These are phyloP conservation scores for Labroides dimidiatus DNA, from an alignment of 2,797 vertebrate genomes.

Conservation along the genomic window DNA sequence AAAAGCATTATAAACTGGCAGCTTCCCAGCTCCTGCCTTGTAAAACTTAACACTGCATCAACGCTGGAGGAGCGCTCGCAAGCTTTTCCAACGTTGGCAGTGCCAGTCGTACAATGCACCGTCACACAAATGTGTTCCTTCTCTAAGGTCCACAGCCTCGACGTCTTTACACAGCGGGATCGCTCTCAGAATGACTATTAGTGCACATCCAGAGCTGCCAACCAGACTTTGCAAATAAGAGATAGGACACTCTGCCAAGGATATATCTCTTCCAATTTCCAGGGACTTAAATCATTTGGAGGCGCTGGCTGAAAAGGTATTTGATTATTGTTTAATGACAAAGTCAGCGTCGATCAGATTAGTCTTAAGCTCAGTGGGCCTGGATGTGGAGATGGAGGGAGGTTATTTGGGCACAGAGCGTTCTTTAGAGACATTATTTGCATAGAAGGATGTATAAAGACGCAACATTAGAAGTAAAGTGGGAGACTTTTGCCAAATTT, in stretches of 20 bases:
- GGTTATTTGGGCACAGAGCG: conserved; percentile 33
- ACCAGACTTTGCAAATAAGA: conserved; percentile 47
- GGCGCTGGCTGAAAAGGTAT: conserved; percentile 50
- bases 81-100: conserved; percentile 32
- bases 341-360: conserved; percentile 55
- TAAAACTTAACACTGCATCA: neutral
- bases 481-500: neutral
- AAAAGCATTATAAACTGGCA: conserved; percentile 6
- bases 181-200: conserved; percentile 42
- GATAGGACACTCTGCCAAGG: conserved; percentile 56
- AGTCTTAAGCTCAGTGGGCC: conserved; percentile 29
- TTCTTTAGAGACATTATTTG: conserved; percentile 29
- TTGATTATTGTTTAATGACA: conserved; percentile 70
- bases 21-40: neutral
- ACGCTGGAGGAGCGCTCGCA: neutral
- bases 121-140: conserved; percentile 40
- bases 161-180: conserved; percentile 36
- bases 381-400: conserved; percentile 28
- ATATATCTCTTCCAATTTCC: conserved; percentile 51
- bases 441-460: conserved; percentile 23
- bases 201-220: conserved; percentile 46
- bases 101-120: conserved; percentile 32
- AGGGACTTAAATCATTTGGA: conserved; percentile 57
- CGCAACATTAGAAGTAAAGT: neutral
- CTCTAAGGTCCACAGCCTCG: conserved; percentile 42